Evolutionary conservation across 2,888 invertebrate genomes (phyloP), one percentile per base, ranked within the genome.

Genomic region (Tanaodytes sp.): DNA sequence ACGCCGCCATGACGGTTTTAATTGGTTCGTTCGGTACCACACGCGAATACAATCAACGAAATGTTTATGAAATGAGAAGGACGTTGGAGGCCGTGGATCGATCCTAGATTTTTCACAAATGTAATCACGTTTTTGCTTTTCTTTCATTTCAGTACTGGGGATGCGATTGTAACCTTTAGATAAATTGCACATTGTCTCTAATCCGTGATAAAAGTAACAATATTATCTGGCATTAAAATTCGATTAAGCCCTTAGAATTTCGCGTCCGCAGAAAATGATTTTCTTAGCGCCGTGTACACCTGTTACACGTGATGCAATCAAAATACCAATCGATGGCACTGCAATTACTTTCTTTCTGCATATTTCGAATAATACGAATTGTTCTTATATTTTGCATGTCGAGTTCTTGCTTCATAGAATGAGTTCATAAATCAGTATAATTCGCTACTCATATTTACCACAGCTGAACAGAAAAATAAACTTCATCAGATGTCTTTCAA

Each of bases 321-420:
- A 57, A 62, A 67, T 45, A 57, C 49, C 51, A 31, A 52, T 36
- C 37, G 58, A 68, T 62, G 68, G 52, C 62, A 68, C 62, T 62
- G 68, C 52, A 62, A 52, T 68, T 58, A 62, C 62, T 62, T 68
- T 67, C 62, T 57, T 67, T 49, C 51, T 18, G 30, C 59, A n/a
- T n/a, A n/a, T n/a, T n/a, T n/a, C n/a, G n/a, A n/a, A n/a, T n/a
- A n/a, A n/a, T n/a, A n/a, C n/a, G n/a, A n/a, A n/a, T n/a, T n/a
- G n/a, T n/a, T n/a, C n/a, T n/a, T n/a, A n/a, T n/a, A n/a, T n/a
- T n/a, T n/a, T n/a, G n/a, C n/a, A n/a, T n/a, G n/a, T n/a, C n/a
- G n/a, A n/a, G n/a, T n/a, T n/a, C n/a, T n/a, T n/a, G n/a, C n/a
- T n/a, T n/a, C n/a, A n/a, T n/a, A n/a, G n/a, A n/a, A n/a, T n/a